These are phyloP conservation scores for Hylia prasina DNA, from an alignment of 2,113 vertebrate genomes.

Conservation along the genomic window DNA sequence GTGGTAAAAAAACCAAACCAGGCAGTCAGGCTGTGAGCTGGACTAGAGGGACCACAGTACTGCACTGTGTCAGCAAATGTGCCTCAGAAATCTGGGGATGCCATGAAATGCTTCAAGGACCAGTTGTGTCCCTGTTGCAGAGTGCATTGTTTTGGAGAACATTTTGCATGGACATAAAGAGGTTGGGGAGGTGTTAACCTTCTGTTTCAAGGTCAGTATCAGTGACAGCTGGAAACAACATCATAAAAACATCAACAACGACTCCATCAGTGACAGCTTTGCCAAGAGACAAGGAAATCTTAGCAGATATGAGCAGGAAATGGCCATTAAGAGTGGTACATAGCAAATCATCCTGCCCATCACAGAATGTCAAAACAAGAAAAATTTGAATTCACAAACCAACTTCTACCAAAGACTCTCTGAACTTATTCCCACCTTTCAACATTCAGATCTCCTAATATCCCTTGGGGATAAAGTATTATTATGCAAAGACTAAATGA, in stretches of 20 bases:
- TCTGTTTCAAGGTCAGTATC: neutral
- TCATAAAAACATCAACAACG: no score
- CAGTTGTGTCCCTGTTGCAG: neutral
- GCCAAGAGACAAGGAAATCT: neutral
- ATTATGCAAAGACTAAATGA: slow-evolving; percentile 23
- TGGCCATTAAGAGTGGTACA: neutral
- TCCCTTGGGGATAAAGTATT: neutral
- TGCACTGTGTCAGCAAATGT: neutral
- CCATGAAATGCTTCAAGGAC: neutral
- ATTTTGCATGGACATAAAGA: neutral
- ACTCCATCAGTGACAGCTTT: neutral
- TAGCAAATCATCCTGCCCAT: neutral
- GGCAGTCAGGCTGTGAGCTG: neutral
- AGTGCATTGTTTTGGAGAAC: neutral
- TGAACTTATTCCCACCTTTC: neutral
- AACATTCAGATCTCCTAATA: neutral
- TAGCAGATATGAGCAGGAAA: neutral
- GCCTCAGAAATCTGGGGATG: neutral
- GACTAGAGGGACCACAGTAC: neutral
- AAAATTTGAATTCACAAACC: neutral
- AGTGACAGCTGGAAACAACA: neutral
- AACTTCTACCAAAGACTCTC: neutral
- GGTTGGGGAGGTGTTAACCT: neutral
- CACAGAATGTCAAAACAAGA: neutral
- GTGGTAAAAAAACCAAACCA: neutral